Percentiles rank a stretch among this genome's conserved stretches.
These are phyloP conservation scores for Loriculus beryllinus DNA, from an alignment of 2,797 vertebrate species.

Conservation along the genomic window DNA sequence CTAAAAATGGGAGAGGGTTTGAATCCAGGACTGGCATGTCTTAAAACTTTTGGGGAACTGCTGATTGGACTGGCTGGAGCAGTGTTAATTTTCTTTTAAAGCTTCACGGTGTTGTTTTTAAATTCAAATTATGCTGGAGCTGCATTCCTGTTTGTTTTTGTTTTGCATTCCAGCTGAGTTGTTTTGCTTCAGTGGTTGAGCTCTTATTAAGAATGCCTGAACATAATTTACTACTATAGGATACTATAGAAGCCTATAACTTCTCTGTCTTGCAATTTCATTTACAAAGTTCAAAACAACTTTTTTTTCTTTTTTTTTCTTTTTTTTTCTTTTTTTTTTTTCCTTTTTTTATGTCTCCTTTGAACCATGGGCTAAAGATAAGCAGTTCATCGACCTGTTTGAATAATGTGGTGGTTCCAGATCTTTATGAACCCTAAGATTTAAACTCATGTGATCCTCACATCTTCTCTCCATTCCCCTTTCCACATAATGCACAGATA, in stretches of 20 bases:
- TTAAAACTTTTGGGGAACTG: neutral
- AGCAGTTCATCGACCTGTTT: neutral
- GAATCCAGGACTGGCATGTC: neutral
- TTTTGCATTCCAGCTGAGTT: constrained; percentile 60
- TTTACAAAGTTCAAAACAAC: neutral
- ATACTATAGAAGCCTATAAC: neutral
- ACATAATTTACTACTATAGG: neutral
- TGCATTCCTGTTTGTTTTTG: constrained; percentile 57
- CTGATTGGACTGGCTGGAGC: constrained; percentile 30
- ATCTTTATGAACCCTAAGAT: neutral
- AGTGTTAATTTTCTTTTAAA: constrained; percentile 26
- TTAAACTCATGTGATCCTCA: neutral
- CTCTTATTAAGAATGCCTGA: neutral
- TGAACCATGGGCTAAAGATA: neutral
- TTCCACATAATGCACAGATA: neutral
- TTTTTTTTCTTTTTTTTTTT: neutral
- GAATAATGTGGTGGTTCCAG: neutral
- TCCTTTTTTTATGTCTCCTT: neutral
- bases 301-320: neutral
- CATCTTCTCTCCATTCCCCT: neutral
- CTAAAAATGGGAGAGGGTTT: neutral
- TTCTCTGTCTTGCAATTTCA: neutral
- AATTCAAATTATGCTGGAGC: constrained; percentile 48
- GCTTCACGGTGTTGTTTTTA: constrained; percentile 39
- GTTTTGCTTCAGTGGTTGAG: constrained; percentile 26